phyloP scores from a whole-genome alignment of 1,140 invertebrate genomes.

The Campoletis sonorensis region DNA sequence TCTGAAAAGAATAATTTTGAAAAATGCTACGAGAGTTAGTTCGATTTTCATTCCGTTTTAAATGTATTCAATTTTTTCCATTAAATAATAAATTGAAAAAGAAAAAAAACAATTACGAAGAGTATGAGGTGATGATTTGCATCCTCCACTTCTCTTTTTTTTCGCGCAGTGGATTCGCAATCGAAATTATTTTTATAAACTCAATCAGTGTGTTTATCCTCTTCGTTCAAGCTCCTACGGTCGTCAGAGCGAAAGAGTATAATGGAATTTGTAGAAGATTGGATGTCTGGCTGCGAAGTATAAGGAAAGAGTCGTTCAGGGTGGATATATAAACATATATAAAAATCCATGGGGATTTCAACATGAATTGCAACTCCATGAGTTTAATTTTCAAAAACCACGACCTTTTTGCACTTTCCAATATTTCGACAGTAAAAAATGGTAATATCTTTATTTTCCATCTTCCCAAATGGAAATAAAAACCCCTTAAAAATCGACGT shows the following conservation, averaged over 20 bases:
- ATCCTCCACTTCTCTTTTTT: background rate
- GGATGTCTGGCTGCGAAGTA: slow-evolving; percentile 17
- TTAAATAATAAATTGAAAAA: background rate
- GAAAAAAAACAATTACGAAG: background rate
- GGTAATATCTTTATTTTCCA: too few species aligned
- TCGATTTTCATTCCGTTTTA: too few species aligned
- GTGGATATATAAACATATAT: too few species aligned
- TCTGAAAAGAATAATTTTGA: too few species aligned
- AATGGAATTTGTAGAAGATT: slow-evolving; percentile 43
- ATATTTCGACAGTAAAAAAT: too few species aligned
- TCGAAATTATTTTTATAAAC: slow-evolving; percentile 46
- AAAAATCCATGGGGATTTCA: background rate
- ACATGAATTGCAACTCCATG: too few species aligned
- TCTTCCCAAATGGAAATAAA: too few species aligned
- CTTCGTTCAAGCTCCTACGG: background rate
- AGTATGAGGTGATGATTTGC: background rate
- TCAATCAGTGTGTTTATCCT: slow-evolving; percentile 39
- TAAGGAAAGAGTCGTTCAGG: slow-evolving; percentile 23
- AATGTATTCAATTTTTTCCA: too few species aligned
- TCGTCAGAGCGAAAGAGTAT: slow-evolving; percentile 16
- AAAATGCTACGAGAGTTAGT: too few species aligned
- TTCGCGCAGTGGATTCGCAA: background rate
- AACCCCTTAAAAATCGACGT: too few species aligned
- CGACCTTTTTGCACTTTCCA: too few species aligned
- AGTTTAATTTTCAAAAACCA: too few species aligned